Evolutionary conservation across 2,888 invertebrate genomes (phyloP), one percentile per base, ranked within the genome.

Genomic region (Nephrocerus scutellatus): DNA sequence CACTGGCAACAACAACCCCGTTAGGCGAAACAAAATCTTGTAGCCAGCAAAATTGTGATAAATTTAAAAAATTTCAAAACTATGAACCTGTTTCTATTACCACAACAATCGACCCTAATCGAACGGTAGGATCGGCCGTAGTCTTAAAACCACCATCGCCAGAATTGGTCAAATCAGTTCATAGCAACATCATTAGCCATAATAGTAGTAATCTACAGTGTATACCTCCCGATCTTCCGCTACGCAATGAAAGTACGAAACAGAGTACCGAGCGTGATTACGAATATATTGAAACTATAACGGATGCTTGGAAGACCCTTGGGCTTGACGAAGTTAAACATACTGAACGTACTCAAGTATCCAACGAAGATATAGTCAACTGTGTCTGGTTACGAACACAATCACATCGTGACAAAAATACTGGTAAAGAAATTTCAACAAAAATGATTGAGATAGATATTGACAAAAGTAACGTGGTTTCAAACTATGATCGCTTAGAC

Each of bases 231-330:
- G 57, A 60, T 43, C 41, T 63, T 40, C 63, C 64, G 7, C 40
- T 58, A 14, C 56, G 61, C 30, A 64, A 63, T 25, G 62, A 66
- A 44, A 61, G 54, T 42, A 41, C 44, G 18, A 23, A 16, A 12
- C 43, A 43, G 16, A 28, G 47, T 31, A 36, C 50, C n/a, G 64
- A 67, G 43, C 54, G 65, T 9, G 64, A 69, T 55, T 87, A 87
- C 63, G 87, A 88, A 57, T 74, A 79, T 57, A 77, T 88, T 18
- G 84, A 85, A 70, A 75, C 81, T 6, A 73, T 84, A 44, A 81
- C 74, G 53, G 82, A 87, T 53, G 87, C 87, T 7, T 87, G 87
- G 87, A 80, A 78, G 59, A 86, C 86, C 2, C 71, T 84, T 44
- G 87, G 87, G 2, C 74, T 84, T 14, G 78, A 80, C 56, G 79